These are phyloP conservation scores for Ennomos fuscantarius DNA, from an alignment of 2,888 invertebrate species.

Conservation along the genomic window DNA sequence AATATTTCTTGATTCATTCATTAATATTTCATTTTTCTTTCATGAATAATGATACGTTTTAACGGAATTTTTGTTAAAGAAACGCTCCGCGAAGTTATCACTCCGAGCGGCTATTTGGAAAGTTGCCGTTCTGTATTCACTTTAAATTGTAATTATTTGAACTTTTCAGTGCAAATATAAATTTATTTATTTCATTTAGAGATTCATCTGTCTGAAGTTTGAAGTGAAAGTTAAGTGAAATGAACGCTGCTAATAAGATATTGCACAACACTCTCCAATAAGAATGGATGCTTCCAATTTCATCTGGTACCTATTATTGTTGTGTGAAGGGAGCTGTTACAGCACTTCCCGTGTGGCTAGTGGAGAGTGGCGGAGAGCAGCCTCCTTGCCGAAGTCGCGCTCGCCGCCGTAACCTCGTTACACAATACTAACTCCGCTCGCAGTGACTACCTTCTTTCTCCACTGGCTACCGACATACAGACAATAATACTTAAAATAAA, in stretches of 20 bases:
- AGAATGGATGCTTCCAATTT: neutral
- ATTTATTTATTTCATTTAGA: too few species aligned
- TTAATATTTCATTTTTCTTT: constrained; percentile 5
- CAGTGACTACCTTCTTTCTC: constrained; percentile 16
- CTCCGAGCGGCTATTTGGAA: too few species aligned
- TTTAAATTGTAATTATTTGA: too few species aligned
- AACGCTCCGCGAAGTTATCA: too few species aligned
- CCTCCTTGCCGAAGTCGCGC: neutral
- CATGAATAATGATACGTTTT: constrained; percentile 8
- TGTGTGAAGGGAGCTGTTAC: neutral
- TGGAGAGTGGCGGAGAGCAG: neutral
- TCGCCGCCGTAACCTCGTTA: constrained; percentile 43
- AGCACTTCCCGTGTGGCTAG: constrained; percentile 7
- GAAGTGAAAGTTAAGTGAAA: too few species aligned
- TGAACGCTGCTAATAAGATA: neutral
- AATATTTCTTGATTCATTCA: constrained; percentile 8
- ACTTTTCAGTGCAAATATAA: too few species aligned
- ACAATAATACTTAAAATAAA: too few species aligned
- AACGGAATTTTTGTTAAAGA: too few species aligned
- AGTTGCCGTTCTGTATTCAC: too few species aligned
- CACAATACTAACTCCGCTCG: constrained; percentile 57
- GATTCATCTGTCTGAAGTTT: too few species aligned
- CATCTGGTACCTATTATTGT: neutral
- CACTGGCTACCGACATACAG: too few species aligned
- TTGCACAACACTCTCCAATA: constrained; percentile 1